phyloP scores from a whole-genome alignment of 1,140 invertebrate genomes.

The Trachymyrmex cornetzi region DNA sequence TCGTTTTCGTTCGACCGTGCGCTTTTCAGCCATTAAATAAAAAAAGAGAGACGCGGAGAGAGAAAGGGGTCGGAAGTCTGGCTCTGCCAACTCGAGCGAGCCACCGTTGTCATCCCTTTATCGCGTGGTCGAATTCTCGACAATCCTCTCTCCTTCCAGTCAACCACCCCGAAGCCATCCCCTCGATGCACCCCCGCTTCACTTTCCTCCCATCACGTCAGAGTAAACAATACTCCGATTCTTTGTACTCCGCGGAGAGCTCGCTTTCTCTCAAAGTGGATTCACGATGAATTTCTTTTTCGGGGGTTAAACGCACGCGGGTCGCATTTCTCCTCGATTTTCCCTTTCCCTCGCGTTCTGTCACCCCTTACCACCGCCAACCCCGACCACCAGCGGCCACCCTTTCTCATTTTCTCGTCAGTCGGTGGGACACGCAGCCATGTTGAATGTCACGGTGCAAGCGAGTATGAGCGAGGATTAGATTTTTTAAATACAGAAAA shows the following conservation, averaged over 20 bases:
- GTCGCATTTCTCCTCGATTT: slow-evolving; percentile 46
- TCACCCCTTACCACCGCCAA: slow-evolving; percentile 11
- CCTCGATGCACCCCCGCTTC: neutral
- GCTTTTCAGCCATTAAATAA: slow-evolving; percentile 54
- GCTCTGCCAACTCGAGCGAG: slow-evolving; percentile 46
- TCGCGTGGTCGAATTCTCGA: slow-evolving; percentile 70
- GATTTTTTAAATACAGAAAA: slow-evolving; percentile 11
- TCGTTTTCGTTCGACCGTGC: slow-evolving; percentile 67
- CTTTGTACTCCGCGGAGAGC: slow-evolving; percentile 62
- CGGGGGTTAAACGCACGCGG: slow-evolving; percentile 67
- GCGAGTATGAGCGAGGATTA: neutral
- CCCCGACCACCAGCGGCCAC: slow-evolving; percentile 18
- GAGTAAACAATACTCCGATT: slow-evolving; percentile 71
- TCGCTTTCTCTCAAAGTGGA: slow-evolving; percentile 67
- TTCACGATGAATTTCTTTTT: slow-evolving; percentile 71
- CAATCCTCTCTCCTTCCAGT: slow-evolving; percentile 49
- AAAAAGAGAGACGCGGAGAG: slow-evolving; percentile 1
- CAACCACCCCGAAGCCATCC: slow-evolving; percentile 10
- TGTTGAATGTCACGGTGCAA: slow-evolving; percentile 51
- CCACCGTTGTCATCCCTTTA: slow-evolving; percentile 72
- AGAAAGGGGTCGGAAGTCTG: slow-evolving; percentile 40
- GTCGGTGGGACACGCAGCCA: slow-evolving; percentile 34
- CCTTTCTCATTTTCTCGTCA: slow-evolving; percentile 45
- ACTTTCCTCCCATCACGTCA: slow-evolving; percentile 37
- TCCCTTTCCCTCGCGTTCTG: slow-evolving; percentile 33